These are phyloP conservation scores for Phania funesta DNA, from an alignment of 2,888 invertebrate species.

Conservation along the genomic window DNA sequence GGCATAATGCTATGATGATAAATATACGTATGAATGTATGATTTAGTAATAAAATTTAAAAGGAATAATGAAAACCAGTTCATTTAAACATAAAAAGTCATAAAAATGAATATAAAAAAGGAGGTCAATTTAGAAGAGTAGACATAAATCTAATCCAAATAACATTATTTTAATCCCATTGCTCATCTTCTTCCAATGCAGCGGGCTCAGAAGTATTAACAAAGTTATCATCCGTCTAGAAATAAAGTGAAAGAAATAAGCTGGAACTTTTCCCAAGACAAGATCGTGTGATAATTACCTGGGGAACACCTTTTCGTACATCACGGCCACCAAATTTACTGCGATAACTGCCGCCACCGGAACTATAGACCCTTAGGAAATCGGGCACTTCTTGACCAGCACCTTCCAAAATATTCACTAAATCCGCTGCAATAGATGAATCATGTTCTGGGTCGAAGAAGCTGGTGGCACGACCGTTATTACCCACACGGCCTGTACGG, in stretches of 20 bases:
- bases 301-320: constrained; percentile 79
- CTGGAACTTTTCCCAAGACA: not conserved
- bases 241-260: not conserved
- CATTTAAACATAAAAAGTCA: constrained; percentile 25
- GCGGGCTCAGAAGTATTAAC: constrained; percentile 59
- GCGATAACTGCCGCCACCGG: constrained; percentile 71
- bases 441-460: constrained; percentile 88
- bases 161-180: constrained; percentile 68
- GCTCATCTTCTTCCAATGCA: constrained; percentile 72
- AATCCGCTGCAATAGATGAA: constrained; percentile 82
- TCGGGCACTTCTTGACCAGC: constrained; percentile 91
- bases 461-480: constrained; percentile 92
- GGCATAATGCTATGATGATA: not conserved
- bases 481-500: constrained; percentile 96
- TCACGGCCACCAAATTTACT: constrained; percentile 87
- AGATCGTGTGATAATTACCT: constrained; percentile 63
- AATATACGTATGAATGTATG: not conserved
- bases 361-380: constrained; percentile 84
- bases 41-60: not conserved
- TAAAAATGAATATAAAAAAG: not conserved
- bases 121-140: not conserved
- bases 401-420: constrained; percentile 88
- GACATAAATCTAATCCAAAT: not conserved
- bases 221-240: constrained; percentile 67
- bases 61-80: constrained; percentile 45